phyloP scores from a whole-genome alignment of 2,113 vertebrate species.

The Megalops atlanticus region DNA sequence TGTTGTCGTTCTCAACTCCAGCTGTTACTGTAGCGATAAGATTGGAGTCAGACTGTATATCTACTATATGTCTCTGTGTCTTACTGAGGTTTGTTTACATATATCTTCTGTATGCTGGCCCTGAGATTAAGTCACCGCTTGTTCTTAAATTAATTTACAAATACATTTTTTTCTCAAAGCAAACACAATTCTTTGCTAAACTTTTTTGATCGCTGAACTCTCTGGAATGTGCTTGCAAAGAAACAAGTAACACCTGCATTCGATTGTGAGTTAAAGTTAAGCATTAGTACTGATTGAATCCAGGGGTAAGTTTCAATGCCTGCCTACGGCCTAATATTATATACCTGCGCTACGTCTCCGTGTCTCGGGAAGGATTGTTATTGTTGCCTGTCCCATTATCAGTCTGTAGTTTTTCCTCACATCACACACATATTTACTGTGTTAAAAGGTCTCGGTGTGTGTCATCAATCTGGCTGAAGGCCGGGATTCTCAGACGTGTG shows the following conservation, averaged over 20 bases:
- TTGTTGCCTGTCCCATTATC: slow-evolving; percentile 50
- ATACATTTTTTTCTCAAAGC: no score
- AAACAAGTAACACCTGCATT: no score
- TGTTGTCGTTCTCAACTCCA: no score
- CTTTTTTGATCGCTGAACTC: no score
- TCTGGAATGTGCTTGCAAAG: no score
- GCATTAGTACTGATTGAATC: neutral
- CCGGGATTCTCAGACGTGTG: slow-evolving; percentile 22
- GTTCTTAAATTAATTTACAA: no score
- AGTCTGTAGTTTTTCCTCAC: slow-evolving; percentile 51
- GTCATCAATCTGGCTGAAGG: slow-evolving; percentile 36
- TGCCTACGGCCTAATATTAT: neutral
- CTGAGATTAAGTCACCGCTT: no score
- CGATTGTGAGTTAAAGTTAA: no score
- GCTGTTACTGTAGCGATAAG: no score
- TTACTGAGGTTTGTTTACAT: neutral
- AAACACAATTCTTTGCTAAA: no score
- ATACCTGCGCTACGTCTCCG: neutral
- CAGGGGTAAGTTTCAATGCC: neutral
- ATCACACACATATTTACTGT: slow-evolving; percentile 59
- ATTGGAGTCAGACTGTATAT: neutral
- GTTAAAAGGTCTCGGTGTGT: slow-evolving; percentile 9
- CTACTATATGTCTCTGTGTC: neutral
- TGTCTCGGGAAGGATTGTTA: neutral
- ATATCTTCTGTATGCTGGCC: neutral